Conservation (phyloP, 1,140 invertebrate genomes). For the Tetragnatha versicolor region DNA sequence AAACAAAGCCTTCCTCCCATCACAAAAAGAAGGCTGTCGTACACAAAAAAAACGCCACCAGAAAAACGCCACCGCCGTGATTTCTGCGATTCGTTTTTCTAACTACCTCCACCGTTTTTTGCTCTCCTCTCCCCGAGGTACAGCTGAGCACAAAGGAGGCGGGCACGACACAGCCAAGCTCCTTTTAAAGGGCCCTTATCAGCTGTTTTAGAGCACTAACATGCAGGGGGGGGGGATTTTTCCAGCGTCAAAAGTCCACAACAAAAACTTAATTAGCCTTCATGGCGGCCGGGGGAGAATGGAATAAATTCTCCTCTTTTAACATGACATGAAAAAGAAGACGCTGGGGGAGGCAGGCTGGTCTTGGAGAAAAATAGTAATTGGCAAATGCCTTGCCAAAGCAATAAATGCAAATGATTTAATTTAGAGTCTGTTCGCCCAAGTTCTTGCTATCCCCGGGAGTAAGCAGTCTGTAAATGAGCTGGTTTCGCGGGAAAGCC, state of each 20-base stretch:
- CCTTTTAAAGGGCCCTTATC: slow-evolving; percentile 52
- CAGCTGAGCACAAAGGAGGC: slow-evolving; percentile 15
- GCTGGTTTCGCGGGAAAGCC: slow-evolving; percentile 2
- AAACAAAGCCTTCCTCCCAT: slow-evolving; percentile 1
- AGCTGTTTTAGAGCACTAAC: slow-evolving; percentile 53
- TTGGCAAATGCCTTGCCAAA: slow-evolving; percentile 54
- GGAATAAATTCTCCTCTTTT: slow-evolving; percentile 53
- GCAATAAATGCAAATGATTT: slow-evolving; percentile 56
- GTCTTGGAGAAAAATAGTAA: slow-evolving; percentile 49
- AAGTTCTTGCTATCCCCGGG: slow-evolving; percentile 42
- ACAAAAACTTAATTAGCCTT: slow-evolving; percentile 55
- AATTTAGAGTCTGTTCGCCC: slow-evolving; percentile 52
- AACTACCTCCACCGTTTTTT: slow-evolving; percentile 28
- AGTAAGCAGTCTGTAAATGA: slow-evolving; percentile 52
- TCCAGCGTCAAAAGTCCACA: slow-evolving; percentile 16
- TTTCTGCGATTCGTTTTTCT: background rate
- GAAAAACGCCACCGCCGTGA: slow-evolving; percentile 6
- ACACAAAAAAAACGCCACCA: slow-evolving; percentile 10
- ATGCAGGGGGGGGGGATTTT: background rate
- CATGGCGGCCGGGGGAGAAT: slow-evolving; percentile 3
- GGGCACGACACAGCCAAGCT: slow-evolving; percentile 25
- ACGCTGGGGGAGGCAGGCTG: background rate
- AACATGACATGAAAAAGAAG: slow-evolving; percentile 51
- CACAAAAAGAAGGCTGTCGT: background rate
- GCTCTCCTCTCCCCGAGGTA: background rate